Conservation (phyloP, 2,113 vertebrate species). For the Tachycineta bicolor region DNA sequence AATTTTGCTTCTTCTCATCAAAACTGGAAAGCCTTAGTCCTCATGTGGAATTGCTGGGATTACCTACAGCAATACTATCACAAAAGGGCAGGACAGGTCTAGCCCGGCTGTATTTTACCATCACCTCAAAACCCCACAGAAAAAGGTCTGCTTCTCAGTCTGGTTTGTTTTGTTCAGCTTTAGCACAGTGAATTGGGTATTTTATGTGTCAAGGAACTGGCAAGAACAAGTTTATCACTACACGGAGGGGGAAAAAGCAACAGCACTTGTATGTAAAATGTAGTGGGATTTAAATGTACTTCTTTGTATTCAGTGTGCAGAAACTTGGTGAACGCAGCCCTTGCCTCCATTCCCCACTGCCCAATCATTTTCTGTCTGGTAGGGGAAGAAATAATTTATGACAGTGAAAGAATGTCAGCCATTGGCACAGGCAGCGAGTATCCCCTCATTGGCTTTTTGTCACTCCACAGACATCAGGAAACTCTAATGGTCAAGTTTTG, state of each 20-base stretch:
- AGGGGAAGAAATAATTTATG: not conserved
- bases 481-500: not conserved
- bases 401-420: not conserved
- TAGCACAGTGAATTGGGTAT: not conserved
- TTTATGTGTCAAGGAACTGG: not conserved
- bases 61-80: not conserved
- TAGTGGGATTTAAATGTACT: not conserved
- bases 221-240: not conserved
- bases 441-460: not conserved
- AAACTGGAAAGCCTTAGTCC: not conserved
- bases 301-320: not conserved
- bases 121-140: not conserved
- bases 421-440: not conserved
- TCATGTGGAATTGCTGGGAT: not conserved
- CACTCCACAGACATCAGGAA: not conserved
- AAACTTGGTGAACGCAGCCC: not conserved
- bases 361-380: not conserved
- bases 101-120: not conserved
- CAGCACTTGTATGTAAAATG: not conserved
- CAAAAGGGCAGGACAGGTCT: not conserved
- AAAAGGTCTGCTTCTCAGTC: not conserved
- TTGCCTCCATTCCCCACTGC: not conserved
- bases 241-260: not conserved
- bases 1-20: not conserved
- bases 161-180: not conserved